A percentile compares a stretch with the other conserved stretches of the same genome.
These are phyloP conservation scores for Melierax canorus DNA, from an alignment of 2,113 vertebrate species.

Conservation along the genomic window DNA sequence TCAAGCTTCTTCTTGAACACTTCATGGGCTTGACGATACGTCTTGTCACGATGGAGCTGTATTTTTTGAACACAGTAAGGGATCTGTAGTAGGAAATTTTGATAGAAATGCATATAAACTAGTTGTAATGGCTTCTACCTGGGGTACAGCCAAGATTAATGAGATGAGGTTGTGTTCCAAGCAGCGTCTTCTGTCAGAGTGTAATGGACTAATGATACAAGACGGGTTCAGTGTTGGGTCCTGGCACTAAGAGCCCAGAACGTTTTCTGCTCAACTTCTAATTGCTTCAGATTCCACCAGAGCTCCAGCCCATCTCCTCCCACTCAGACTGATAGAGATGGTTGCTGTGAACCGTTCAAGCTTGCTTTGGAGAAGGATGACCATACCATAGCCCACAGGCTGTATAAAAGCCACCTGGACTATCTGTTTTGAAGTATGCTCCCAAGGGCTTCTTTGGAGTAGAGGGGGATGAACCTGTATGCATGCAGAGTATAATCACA, in stretches of 20 bases:
- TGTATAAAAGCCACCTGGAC: background rate
- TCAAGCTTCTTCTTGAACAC: background rate
- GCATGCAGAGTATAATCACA: background rate
- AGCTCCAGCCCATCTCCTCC: background rate
- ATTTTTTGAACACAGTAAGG: background rate
- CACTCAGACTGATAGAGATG: background rate
- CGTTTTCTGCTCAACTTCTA: background rate
- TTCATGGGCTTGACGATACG: background rate
- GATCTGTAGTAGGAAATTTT: background rate
- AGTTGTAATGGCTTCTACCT: background rate
- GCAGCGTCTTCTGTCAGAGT: background rate
- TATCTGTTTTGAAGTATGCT: background rate
- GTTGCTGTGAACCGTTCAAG: background rate
- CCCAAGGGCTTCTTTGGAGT: background rate
- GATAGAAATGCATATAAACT: background rate
- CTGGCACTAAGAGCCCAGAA: background rate
- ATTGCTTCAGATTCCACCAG: background rate
- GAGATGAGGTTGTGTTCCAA: background rate
- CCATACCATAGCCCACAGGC: background rate
- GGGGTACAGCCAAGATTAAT: background rate
- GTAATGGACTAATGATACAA: background rate
- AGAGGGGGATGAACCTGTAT: background rate
- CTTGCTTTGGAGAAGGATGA: background rate
- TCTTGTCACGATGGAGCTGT: background rate
- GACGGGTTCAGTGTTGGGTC: background rate